Evolutionary conservation across 2,888 invertebrate species (phyloP).

Genomic region (Lithophane socia): DNA sequence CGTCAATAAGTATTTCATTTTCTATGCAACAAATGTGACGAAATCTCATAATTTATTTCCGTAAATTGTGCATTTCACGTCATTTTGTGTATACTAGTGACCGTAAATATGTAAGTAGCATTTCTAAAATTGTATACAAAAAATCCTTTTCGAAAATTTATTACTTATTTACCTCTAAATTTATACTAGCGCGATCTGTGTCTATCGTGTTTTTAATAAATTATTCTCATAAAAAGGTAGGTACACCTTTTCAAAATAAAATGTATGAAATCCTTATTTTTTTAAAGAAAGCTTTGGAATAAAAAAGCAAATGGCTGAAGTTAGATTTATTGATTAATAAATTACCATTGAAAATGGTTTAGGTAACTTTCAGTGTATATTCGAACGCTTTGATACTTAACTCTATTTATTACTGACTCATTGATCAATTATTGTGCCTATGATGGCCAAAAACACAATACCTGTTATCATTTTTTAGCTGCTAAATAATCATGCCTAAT

Average conservation of each 20-base stretch:
- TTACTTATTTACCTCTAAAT: not conserved
- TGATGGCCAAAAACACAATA: not conserved
- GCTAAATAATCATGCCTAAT: not conserved
- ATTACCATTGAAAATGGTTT: not conserved
- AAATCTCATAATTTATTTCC: constrained; percentile 22
- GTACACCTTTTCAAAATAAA: not conserved
- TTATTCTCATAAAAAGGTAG: not conserved
- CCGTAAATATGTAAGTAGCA: constrained; percentile 27
- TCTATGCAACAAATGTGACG: constrained; percentile 50
- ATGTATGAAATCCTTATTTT: not conserved
- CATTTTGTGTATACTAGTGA: constrained; percentile 17
- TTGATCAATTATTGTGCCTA: not conserved
- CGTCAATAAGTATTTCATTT: constrained; percentile 56
- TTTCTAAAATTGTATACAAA: not conserved
- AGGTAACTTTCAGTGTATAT: constrained; percentile 11
- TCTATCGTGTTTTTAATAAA: not conserved
- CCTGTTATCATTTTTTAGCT: constrained; percentile 1
- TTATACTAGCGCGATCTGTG: not conserved
- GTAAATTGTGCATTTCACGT: constrained; percentile 29
- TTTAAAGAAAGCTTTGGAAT: not conserved
- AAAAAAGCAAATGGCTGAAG: constrained; percentile 39
- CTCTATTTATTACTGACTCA: not conserved
- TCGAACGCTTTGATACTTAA: not conserved
- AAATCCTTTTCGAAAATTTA: not conserved
- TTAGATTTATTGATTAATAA: constrained; percentile 34